Evolutionary conservation across 2,797 vertebrate genomes (phyloP), one percentile per base, ranked within the genome.

Genomic region (Paratrypauchen microcephalus): DNA sequence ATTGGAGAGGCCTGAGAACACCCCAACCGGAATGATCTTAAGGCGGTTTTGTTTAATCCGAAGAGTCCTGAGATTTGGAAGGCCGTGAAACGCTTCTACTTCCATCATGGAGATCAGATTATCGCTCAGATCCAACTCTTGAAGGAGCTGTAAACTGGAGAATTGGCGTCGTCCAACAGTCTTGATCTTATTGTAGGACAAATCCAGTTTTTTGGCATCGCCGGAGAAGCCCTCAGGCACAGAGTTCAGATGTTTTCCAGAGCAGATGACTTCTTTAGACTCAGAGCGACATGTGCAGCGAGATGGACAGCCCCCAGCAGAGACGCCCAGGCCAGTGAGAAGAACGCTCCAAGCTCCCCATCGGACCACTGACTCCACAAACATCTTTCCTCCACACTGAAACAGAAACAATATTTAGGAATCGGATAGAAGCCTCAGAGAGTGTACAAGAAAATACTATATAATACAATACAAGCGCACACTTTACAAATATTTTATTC

Each of bases 121-220:
- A 72, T 95, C 88, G 68, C 95, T 96, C 61, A 97, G 92, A 85
- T 97, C 94, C 81, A 97, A 85, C 76, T 96, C 95, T 74, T 86
- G 93, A 45, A 97, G 92, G 73, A 92, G 92, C 24, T 74, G 70
- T 47, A 97, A 88, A 26, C 92, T 89, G 2, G 89, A 92, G 66
- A 97, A 95, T 88, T 95, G 94, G 30, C 93, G 93, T 1, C 86
- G 93, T 45, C 92, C 91, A 19, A 97, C 86, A 0, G 91, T 95
- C 87, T 95, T 93, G 71, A 97, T 89, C 73, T 85, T 94, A 79
- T 97, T 97, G 69, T 88, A 82, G 73, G 95, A 95, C 75, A 97
- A 88, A 86, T 97, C 94, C 84, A 97, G 84, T 26, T 86, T 82
- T 69, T 89, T 91, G 6, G 91, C 89, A 75, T 95, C 92, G 0